These are phyloP conservation scores for Panagrolaimus sp. DNA, from an alignment of 1,140 invertebrate genomes.

Conservation along the genomic window DNA sequence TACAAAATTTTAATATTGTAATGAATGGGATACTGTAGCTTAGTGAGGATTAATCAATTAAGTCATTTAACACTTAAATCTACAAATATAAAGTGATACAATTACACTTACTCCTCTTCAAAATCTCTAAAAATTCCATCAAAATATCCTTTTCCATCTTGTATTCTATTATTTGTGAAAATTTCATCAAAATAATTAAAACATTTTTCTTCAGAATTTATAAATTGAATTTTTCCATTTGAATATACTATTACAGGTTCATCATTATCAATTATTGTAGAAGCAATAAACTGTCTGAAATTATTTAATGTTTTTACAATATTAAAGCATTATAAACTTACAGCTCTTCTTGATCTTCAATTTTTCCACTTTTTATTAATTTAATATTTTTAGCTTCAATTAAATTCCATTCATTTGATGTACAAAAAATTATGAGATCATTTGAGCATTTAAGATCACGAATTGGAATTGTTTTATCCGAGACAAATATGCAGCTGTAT, in stretches of 20 bases:
- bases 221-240: not conserved
- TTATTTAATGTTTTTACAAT: no score
- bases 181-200: no score
- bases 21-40: no score
- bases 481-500: not conserved
- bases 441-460: not conserved
- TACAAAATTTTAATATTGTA: no score
- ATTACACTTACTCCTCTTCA: no score
- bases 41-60: no score
- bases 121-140: no score
- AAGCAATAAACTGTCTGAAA: not conserved
- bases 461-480: not conserved
- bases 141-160: no score
- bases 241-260: not conserved
- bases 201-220: no score
- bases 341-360: not conserved
- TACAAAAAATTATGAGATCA: not conserved
- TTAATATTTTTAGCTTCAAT: not conserved
- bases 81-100: no score
- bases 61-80: no score
- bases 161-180: no score
- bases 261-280: not conserved
- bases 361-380: not conserved
- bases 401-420: not conserved
- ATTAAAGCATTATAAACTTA: not conserved